These are phyloP conservation scores for Hemitrygon akajei DNA, from an alignment of 2,797 vertebrate genomes.

Conservation along the genomic window DNA sequence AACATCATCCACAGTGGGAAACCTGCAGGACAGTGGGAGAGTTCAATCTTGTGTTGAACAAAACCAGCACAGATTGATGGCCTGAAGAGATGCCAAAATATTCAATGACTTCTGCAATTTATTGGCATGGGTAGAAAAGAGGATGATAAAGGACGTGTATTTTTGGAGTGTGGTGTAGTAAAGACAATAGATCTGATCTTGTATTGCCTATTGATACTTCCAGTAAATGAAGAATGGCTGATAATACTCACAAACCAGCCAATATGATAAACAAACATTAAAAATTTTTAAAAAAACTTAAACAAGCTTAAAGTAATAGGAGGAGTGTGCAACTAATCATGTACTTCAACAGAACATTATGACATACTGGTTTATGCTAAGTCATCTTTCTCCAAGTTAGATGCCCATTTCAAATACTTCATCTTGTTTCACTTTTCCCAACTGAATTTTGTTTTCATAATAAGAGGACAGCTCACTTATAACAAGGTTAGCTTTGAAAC, in stretches of 20 bases:
- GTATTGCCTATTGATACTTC: not conserved
- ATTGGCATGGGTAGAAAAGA: not conserved
- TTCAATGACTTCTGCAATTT: not conserved
- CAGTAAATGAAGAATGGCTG: not conserved
- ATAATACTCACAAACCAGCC: not conserved
- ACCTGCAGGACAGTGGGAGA: not conserved
- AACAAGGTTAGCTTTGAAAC: not conserved
- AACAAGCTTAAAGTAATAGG: not conserved
- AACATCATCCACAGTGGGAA: not conserved
- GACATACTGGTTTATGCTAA: not conserved
- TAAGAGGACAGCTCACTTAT: not conserved
- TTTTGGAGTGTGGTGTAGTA: not conserved
- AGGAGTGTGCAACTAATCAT: not conserved
- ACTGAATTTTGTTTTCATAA: not conserved
- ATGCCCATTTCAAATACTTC: not conserved
- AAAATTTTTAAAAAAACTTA: too few species aligned
- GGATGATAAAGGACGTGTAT: not conserved
- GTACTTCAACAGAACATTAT: not conserved
- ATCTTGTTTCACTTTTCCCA: not conserved
- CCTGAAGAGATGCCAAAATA: not conserved
- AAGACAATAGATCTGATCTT: not conserved
- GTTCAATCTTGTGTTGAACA: not conserved
- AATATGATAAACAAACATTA: not conserved
- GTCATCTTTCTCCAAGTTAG: not conserved
- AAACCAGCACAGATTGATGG: not conserved